A percentile compares a stretch with the other conserved stretches of the same genome.
phyloP scores from a whole-genome alignment of 2,888 invertebrate genomes.

The Yponomeuta evonymella region DNA sequence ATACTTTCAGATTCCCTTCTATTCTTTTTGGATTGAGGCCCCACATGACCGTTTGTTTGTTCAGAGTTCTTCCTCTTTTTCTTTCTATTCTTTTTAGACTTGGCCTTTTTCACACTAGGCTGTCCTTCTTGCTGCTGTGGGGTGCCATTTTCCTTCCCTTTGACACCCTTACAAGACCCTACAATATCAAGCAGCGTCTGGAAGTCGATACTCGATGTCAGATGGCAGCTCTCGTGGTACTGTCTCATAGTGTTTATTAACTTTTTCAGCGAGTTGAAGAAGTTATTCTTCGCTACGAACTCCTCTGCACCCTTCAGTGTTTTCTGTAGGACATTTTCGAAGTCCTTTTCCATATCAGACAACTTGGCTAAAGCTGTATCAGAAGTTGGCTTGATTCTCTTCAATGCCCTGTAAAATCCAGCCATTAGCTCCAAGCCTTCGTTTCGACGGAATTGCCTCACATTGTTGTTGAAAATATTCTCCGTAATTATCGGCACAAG shows the following conservation, averaged over 20 bases:
- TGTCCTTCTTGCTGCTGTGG: slow-evolving; percentile 24
- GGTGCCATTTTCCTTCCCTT: slow-evolving; percentile 33
- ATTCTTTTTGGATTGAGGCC: slow-evolving; percentile 41
- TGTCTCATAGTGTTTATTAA: slow-evolving; percentile 70
- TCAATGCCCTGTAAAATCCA: slow-evolving; percentile 79
- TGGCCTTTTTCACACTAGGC: slow-evolving; percentile 30
- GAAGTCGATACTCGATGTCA: slow-evolving; percentile 49
- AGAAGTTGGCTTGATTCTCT: slow-evolving; percentile 55
- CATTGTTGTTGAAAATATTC: slow-evolving; percentile 75
- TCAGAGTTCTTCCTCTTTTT: slow-evolving; percentile 48
- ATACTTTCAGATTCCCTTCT: slow-evolving; percentile 32
- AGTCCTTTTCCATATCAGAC: slow-evolving; percentile 58
- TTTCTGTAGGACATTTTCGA: slow-evolving; percentile 55
- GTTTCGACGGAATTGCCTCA: slow-evolving; percentile 79
- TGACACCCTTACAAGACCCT: slow-evolving; percentile 42
- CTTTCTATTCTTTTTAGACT: slow-evolving; percentile 42
- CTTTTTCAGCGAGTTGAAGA: slow-evolving; percentile 69
- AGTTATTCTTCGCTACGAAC: slow-evolving; percentile 74
- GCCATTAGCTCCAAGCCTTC: slow-evolving; percentile 81
- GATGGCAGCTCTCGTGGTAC: slow-evolving; percentile 56
- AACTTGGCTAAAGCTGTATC: slow-evolving; percentile 49
- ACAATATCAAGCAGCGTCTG: slow-evolving; percentile 41
- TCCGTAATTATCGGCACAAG: slow-evolving; percentile 76
- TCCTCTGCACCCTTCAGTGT: slow-evolving; percentile 50
- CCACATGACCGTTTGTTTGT: slow-evolving; percentile 43